Base-by-base conservation (phyloP, 2,797 vertebrate species). In the Lagorchestes hirsutus region DNA sequence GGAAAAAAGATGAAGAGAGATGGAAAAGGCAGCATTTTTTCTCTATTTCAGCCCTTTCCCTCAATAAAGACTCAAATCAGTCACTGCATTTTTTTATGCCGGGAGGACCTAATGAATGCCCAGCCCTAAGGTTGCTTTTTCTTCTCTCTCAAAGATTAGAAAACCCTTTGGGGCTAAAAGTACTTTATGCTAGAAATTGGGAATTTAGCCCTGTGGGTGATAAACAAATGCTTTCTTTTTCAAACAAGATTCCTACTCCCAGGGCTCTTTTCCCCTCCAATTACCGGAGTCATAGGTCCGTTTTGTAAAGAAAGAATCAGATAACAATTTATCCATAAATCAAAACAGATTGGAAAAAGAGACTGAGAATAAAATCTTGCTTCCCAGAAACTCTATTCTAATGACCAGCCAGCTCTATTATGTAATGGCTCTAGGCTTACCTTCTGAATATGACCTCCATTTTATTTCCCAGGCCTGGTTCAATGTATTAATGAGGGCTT, bases 81-180 rank as follows among this genome's bases (percentile, higher is more conserved):
- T 56, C 34, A 40, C 2, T 62, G 34, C 0, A 4, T 0, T 0
- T 52, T 52, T 0, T 6, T 50, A 91, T 4, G 10, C 74, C 3
- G 9, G 74, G 40, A 82, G 29, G 74, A 82, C 22, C n/a, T 46
- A 82, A 82, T 10, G 0, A 10, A 46, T 46, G 0, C 40, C 74
- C 40, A 82, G 22, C 22, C 74, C 9, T 29, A 46, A 0, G 12
- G 8, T 8, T 24, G 40, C 74, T 82, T 27, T 46, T 82, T 46
- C 67, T 82, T 82, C 8, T 31, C 22, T 46, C 6, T 24, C 40
- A 82, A 82, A 82, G 40, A 82, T 3, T 11, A 82, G n/a, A 46
- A 82, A 46, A 40, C n/a, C 16, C n/a, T 82, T 1, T 82, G 1
- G 0, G 9, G 40, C 40, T 46, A 11, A 27, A 46, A 46, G 40